These are phyloP conservation scores for Laothoe populi DNA, from an alignment of 2,888 invertebrate species.

Conservation along the genomic window DNA sequence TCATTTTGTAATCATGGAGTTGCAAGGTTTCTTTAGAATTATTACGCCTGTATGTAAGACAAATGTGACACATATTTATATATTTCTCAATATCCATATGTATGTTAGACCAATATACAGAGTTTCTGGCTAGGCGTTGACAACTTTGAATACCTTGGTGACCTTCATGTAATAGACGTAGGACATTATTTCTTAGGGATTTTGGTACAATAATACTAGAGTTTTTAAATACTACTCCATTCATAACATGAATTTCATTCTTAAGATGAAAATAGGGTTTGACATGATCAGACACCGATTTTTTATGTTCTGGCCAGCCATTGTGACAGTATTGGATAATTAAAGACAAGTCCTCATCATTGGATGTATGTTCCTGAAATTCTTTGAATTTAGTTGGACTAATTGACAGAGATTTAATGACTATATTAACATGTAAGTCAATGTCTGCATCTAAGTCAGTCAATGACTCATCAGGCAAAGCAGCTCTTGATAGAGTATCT, in stretches of 20 bases:
- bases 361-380: background rate
- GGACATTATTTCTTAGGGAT: background rate
- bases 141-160: slow-evolving; percentile 31
- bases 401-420: slow-evolving; percentile 6
- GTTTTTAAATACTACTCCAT: slow-evolving; percentile 26
- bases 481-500: slow-evolving; percentile 37
- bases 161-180: slow-evolving; percentile 24
- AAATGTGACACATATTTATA: slow-evolving; percentile 5
- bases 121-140: slow-evolving; percentile 25
- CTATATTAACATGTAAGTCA: slow-evolving; percentile 9
- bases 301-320: slow-evolving; percentile 13
- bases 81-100: slow-evolving; percentile 29
- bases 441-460: slow-evolving; percentile 12
- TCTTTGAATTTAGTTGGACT: background rate
- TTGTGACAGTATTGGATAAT: slow-evolving; percentile 3
- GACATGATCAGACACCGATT: too few relatives aligned
- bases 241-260: slow-evolving; percentile 28
- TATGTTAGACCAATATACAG: slow-evolving; percentile 33
- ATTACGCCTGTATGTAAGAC: slow-evolving; percentile 2
- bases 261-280: slow-evolving; percentile 29
- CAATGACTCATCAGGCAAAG: background rate
- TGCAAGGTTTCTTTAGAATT: slow-evolving; percentile 19
- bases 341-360: background rate
- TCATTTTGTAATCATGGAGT: slow-evolving; percentile 9
- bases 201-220: slow-evolving; percentile 26